Percentiles rank a stretch among this genome's conserved stretches.
These are phyloP conservation scores for Toxostoma redivivum DNA, from an alignment of 2,113 vertebrate genomes.

Conservation along the genomic window DNA sequence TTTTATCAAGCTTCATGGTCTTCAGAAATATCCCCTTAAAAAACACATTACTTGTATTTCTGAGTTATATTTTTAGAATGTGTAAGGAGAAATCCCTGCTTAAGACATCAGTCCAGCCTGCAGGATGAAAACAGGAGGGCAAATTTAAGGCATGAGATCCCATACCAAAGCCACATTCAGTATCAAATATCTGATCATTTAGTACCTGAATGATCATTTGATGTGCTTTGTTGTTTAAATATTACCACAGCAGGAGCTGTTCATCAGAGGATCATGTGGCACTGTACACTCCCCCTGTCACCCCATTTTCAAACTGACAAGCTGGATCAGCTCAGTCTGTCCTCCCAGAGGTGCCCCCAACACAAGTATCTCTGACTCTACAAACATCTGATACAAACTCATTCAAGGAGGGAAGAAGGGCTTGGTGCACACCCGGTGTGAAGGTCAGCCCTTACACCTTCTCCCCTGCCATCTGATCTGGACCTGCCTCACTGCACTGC, in stretches of 20 bases:
- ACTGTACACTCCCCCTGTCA: fast-evolving
- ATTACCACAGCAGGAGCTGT: neutral
- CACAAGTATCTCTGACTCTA: neutral
- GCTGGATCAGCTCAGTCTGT: neutral
- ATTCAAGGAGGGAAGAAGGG: fast-evolving
- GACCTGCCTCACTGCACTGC: neutral
- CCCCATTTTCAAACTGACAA: neutral
- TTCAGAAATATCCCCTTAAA: neutral
- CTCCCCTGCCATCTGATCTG: neutral
- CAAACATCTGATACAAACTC: neutral
- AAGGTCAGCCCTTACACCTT: neutral
- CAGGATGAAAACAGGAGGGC: neutral
- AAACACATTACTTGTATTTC: neutral
- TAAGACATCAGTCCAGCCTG: neutral
- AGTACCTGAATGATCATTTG: neutral
- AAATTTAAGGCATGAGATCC: neutral
- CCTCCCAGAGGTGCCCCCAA: neutral
- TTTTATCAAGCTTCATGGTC: neutral
- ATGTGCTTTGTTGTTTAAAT: neutral
- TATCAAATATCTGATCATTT: neutral
- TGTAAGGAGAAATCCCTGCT: neutral
- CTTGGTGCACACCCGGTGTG: neutral
- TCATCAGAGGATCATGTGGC: neutral
- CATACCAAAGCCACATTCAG: neutral
- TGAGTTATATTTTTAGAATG: neutral